Conservation (phyloP, 2,797 vertebrate genomes). For the Xerus rutilus region DNA sequence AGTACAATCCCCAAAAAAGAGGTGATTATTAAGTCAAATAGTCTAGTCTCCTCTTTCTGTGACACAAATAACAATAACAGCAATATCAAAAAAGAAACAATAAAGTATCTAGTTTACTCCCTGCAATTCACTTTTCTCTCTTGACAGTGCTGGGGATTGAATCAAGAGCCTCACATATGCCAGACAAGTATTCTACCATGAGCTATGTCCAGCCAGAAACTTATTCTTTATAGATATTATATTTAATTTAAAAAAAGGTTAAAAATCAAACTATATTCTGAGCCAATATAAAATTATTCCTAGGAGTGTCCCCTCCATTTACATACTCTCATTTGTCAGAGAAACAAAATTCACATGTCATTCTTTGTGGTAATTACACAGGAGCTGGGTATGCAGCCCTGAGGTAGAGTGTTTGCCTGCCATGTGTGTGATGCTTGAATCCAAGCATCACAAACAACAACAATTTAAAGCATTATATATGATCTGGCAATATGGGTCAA, state of each 20-base stretch:
- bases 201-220: not conserved
- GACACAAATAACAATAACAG: not conserved
- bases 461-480: not conserved
- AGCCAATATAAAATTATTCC: conserved; percentile 20
- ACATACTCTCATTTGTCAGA: not conserved
- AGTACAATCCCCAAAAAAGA: not conserved
- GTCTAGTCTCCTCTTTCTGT: not conserved
- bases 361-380: not conserved
- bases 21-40: conserved; percentile 6
- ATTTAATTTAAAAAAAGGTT: not conserved
- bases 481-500: not conserved
- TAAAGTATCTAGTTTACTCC: conserved; percentile 28
- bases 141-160: not conserved
- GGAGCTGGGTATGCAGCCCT: not conserved
- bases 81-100: conserved; percentile 16
- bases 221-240: not conserved
- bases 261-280: conserved; percentile 16
- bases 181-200: not conserved
- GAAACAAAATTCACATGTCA: conserved; percentile 15
- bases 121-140: not conserved
- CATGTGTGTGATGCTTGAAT: not conserved
- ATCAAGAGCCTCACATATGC: not conserved
- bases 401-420: not conserved
- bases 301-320: not conserved
- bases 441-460: not conserved